Evolutionary conservation across 2,113 vertebrate genomes (phyloP).

Genomic region (Istiophorus platypterus): DNA sequence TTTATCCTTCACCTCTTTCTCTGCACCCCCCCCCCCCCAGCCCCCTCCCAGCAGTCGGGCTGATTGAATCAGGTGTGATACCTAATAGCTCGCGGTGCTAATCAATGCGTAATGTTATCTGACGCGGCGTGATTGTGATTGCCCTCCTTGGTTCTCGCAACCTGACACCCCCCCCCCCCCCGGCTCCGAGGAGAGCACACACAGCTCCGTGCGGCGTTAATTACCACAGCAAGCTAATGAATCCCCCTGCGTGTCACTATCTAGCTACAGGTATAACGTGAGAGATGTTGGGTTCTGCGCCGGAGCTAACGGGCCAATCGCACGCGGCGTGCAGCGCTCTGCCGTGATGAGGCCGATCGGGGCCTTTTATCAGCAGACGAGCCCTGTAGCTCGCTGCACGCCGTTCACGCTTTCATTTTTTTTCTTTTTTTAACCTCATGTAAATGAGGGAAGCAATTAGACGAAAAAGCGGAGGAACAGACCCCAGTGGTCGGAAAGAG

Average conservation of each 20-base stretch:
- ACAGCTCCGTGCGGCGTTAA: constrained; percentile 23
- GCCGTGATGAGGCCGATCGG: constrained; percentile 22
- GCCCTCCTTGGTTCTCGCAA: constrained; percentile 7
- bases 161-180: neutral
- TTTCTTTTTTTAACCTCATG: constrained; percentile 30
- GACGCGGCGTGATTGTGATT: constrained; percentile 17
- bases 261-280: constrained; percentile 1
- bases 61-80: constrained; percentile 29
- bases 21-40: too few relatives aligned
- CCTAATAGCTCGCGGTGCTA: constrained; percentile 9
- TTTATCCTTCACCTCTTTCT: neutral
- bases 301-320: constrained; percentile 11
- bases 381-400: neutral
- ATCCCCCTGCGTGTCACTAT: neutral
- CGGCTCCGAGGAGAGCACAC: neutral
- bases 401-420: too few relatives aligned
- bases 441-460: constrained; percentile 34
- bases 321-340: neutral
- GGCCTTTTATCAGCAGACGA: constrained; percentile 27
- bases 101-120: constrained; percentile 24
- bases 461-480: constrained; percentile 11
- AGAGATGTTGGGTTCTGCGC: constrained; percentile 9
- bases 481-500: too few relatives aligned
- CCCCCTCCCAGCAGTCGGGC: neutral
- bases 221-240: constrained; percentile 51